Evolutionary conservation across 2,888 invertebrate species (phyloP).

Genomic region (Tiliacea citrago): DNA sequence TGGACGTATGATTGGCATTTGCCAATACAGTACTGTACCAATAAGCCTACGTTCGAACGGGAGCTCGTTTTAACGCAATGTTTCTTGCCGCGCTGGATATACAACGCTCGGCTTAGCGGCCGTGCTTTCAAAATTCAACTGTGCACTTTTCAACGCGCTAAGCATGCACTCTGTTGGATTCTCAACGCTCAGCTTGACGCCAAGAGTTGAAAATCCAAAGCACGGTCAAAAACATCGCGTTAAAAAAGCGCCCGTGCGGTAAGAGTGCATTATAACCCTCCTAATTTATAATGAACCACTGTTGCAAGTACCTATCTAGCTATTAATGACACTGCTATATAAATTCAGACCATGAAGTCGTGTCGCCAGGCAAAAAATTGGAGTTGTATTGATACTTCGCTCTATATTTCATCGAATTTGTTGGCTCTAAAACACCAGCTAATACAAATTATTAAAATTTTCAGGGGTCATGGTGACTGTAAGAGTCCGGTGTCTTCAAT

Average conservation of each 20-base stretch:
- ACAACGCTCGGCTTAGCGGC: too few relatives aligned
- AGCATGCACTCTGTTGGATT: too few relatives aligned
- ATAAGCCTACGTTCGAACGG: not conserved
- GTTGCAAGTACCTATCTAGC: not conserved
- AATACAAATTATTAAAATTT: conserved; percentile 49
- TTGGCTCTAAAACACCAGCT: not conserved
- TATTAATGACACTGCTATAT: not conserved
- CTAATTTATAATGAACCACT: not conserved
- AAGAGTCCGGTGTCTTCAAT: conserved; percentile 97
- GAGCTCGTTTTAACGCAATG: too few relatives aligned
- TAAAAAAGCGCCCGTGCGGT: too few relatives aligned
- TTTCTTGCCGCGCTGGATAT: too few relatives aligned
- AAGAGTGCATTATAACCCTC: not conserved
- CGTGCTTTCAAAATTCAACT: too few relatives aligned
- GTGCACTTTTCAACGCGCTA: too few relatives aligned
- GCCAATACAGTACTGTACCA: not conserved
- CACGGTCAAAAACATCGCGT: too few relatives aligned
- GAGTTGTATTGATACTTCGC: not conserved
- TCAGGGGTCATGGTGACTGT: conserved; percentile 96
- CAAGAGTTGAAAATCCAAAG: too few relatives aligned
- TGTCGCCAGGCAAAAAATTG: not conserved
- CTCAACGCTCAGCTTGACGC: too few relatives aligned
- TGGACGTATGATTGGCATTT: not conserved
- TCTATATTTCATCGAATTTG: not conserved
- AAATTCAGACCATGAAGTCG: not conserved